Evolutionary conservation across 2,113 vertebrate genomes (phyloP).

Genomic region (Agapornis roseicollis): DNA sequence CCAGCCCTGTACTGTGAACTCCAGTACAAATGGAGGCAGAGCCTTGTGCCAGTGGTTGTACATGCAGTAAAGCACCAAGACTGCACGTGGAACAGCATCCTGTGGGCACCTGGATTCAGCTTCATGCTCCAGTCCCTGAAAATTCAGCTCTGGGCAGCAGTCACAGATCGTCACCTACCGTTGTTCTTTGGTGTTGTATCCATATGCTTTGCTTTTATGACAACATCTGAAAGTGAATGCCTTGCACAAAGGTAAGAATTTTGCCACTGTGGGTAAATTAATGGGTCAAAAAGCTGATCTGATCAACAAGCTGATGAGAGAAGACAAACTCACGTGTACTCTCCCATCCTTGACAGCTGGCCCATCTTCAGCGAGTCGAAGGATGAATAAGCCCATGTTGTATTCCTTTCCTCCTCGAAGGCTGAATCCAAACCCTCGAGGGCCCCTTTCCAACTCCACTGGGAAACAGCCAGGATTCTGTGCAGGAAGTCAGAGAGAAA

Average conservation of each 20-base stretch:
- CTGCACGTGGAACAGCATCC: neutral
- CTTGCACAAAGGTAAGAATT: neutral
- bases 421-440: constrained; percentile 94
- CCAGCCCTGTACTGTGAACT: neutral
- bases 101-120: neutral
- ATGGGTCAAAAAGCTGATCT: neutral
- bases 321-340: constrained; percentile 87
- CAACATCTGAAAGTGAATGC: neutral
- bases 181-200: neutral
- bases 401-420: constrained; percentile 96
- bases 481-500: neutral
- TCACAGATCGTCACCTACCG: neutral
- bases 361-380: constrained; percentile 92
- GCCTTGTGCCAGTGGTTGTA: neutral
- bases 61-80: neutral
- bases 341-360: constrained; percentile 90
- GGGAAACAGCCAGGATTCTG: constrained; percentile 84
- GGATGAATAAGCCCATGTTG: constrained; percentile 97
- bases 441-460: constrained; percentile 91
- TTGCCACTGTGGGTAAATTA: neutral
- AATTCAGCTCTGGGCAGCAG: neutral
- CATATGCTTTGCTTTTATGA: neutral
- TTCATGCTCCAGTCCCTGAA: neutral
- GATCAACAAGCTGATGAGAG: neutral
- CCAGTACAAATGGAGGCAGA: neutral